A percentile compares a stretch with the other conserved stretches of the same genome.
phyloP scores from a whole-genome alignment of 2,113 vertebrate genomes.

The Larimichthys polyactis region DNA sequence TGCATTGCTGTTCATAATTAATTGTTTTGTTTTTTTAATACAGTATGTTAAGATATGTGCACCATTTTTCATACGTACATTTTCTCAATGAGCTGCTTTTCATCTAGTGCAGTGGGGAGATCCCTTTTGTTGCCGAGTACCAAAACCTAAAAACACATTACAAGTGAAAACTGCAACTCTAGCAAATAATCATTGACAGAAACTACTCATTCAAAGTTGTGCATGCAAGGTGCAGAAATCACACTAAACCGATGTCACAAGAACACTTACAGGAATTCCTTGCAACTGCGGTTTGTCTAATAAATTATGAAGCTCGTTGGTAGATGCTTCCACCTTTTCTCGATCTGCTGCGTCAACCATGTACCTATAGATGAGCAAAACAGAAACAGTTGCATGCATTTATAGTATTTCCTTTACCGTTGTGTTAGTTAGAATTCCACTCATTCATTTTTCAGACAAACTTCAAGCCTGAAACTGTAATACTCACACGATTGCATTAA shows the following conservation, averaged over 20 bases:
- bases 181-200: background rate
- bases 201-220: background rate
- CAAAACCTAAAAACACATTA: slow-evolving; percentile 83
- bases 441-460: background rate
- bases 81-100: slow-evolving; percentile 94
- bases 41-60: background rate
- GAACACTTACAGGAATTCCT: slow-evolving; percentile 95
- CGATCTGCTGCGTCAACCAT: slow-evolving; percentile 99
- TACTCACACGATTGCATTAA: slow-evolving; percentile 98
- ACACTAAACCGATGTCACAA: background rate
- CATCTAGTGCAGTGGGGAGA: slow-evolving; percentile 89
- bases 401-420: too few relatives aligned
- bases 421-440: background rate
- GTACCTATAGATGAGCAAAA: slow-evolving; percentile 86
- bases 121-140: slow-evolving; percentile 94
- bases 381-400: background rate
- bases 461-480: background rate
- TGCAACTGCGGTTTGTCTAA: slow-evolving; percentile 99
- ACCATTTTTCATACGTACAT: slow-evolving; percentile 82
- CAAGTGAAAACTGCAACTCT: slow-evolving; percentile 15
- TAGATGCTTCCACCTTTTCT: slow-evolving; percentile 98
- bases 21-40: background rate
- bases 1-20: background rate
- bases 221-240: slow-evolving; percentile 4
- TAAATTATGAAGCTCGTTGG: slow-evolving; percentile 98